Evolutionary conservation across 2,888 invertebrate species (phyloP), one percentile per base, ranked within the genome.

Genomic region (Tetrapedia diversipes): DNA sequence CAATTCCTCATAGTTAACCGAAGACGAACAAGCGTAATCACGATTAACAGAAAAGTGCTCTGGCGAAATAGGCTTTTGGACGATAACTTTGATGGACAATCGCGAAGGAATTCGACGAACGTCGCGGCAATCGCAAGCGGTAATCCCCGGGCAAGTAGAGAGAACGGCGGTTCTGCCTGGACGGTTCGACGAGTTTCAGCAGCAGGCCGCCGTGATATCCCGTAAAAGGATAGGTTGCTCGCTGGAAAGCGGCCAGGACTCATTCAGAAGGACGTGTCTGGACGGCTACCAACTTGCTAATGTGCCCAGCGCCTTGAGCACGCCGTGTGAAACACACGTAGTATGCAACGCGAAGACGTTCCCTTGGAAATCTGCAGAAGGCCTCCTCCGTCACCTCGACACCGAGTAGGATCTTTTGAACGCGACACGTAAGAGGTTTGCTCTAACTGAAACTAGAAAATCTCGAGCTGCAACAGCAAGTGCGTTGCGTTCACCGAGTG

Each of bases 281-380:
- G 88, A 87, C 81, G 78, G 79, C 85, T 80, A 88, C 87, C 89
- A 86, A 89, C 85, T 88, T 85, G 86, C 87, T 87, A 88, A 89
- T 87, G 87, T 86, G 81, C 87, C 70, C 67, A 75, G 68, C 73
- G 71, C 77, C 79, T 41, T 49, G 75, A 68, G 57, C 64, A 24
- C 24, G 45, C 43, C 39, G 61, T 53, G 60, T 65, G 70, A 80
- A 69, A 72, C 77, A 77, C 80, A 64, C 70, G 70, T 74, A 63
- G 34, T 34, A 60, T 19, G 37, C 27, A 34, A 27, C 37, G 63
- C 37, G 27, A 49, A 63, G 49, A 63, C 49, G 37, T 19, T 63
- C 49, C 27, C 37, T 54, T 27, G 16, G 3, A 32, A 39, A 57
- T 11, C 6, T 24, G n/a, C n/a, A 22, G 24, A 22, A 45, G 16